Conservation (phyloP, 2,888 invertebrate species). For the Antitype chi region DNA sequence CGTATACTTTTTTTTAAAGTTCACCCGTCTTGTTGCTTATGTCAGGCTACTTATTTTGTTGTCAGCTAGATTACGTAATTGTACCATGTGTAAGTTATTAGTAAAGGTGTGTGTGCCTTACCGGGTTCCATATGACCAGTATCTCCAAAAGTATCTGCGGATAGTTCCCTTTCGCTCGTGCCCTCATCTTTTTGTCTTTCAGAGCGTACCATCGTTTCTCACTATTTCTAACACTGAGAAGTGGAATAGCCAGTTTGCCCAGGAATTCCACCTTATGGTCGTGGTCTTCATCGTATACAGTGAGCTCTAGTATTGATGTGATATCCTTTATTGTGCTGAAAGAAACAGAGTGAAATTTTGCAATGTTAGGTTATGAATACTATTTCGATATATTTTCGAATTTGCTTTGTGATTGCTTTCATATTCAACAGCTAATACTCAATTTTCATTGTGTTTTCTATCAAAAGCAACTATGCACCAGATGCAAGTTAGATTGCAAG, state of each 20-base stretch:
- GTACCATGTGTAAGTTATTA: too few species aligned
- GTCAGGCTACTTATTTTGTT: too few species aligned
- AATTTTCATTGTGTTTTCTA: not conserved
- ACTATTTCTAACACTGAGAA: slow-evolving; percentile 96
- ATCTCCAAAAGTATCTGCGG: slow-evolving; percentile 97
- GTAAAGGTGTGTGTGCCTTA: slow-evolving; percentile 81
- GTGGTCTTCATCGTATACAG: slow-evolving; percentile 99
- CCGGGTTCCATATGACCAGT: slow-evolving; percentile 97
- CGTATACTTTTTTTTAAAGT: too few species aligned
- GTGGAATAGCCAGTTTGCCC: slow-evolving; percentile 97
- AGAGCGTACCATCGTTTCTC: slow-evolving; percentile 98
- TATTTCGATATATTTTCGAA: not conserved
- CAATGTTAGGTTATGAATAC: not conserved
- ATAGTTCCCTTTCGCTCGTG: slow-evolving; percentile 97
- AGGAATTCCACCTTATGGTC: slow-evolving; percentile 99
- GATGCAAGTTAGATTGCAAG: not conserved
- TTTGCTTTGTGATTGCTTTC: too few species aligned
- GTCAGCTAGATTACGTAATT: too few species aligned
- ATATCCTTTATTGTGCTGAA: slow-evolving; percentile 98
- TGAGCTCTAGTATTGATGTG: slow-evolving; percentile 97
- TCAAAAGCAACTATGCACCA: not conserved
- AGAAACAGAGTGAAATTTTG: not conserved
- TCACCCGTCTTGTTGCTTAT: too few species aligned
- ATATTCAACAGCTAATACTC: not conserved
- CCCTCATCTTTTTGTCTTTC: slow-evolving; percentile 98